These are phyloP conservation scores for Ariolimax columbianus DNA, from an alignment of 2,888 invertebrate species.

Conservation along the genomic window DNA sequence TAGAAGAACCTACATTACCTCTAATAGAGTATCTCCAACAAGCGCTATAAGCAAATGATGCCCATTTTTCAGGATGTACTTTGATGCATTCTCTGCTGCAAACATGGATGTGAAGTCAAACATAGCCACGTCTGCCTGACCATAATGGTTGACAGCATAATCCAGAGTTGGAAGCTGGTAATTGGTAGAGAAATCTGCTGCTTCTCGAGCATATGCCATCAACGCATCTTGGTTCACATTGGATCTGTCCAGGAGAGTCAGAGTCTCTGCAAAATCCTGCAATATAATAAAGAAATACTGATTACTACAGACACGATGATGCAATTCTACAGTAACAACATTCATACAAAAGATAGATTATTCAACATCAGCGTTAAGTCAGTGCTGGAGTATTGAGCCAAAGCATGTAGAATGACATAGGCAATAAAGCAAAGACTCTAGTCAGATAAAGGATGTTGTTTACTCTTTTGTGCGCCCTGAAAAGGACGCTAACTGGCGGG, in stretches of 20 bases:
- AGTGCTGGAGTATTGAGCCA: too few relatives aligned
- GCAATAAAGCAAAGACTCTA: too few relatives aligned
- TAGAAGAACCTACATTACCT: conserved; percentile 81
- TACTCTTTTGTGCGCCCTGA: too few relatives aligned
- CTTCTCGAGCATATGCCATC: conserved; percentile 94
- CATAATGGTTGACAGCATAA: conserved; percentile 99
- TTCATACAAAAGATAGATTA: too few relatives aligned
- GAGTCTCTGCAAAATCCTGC: conserved; percentile 94
- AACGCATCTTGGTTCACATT: conserved; percentile 94
- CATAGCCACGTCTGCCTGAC: conserved; percentile 97
- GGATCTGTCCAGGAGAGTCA: conserved; percentile 88
- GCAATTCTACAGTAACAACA: too few relatives aligned
- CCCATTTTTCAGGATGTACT: conserved; percentile 87
- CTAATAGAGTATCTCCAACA: conserved; percentile 96
- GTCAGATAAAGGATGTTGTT: too few relatives aligned
- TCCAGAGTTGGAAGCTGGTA: conserved; percentile 82
- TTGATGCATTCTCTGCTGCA: conserved; percentile 95
- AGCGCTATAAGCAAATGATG: conserved; percentile 91
- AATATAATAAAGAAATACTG: background rate
- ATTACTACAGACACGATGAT: background rate
- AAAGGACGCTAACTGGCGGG: too few relatives aligned
- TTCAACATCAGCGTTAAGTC: too few relatives aligned
- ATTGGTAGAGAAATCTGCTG: conserved; percentile 86
- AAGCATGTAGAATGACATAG: too few relatives aligned
- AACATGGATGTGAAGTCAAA: conserved; percentile 99